Conservation (phyloP, 1,140 invertebrate genomes). For the Contarinia nasturtii region DNA sequence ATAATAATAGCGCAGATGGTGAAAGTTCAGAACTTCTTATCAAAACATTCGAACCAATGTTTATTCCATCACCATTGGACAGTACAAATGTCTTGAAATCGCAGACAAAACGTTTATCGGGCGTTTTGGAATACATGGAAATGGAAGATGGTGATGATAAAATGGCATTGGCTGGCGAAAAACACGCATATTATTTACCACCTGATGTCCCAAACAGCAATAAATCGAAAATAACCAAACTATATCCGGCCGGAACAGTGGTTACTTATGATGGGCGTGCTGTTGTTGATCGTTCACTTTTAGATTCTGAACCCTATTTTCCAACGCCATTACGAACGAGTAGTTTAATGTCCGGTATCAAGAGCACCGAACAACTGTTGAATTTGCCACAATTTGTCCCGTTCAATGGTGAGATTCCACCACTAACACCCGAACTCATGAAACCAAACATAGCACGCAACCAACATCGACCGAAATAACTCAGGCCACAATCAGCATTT, state of each 20-base stretch:
- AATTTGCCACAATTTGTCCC: constrained; percentile 48
- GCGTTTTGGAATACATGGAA: constrained; percentile 9
- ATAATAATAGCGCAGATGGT: constrained; percentile 25
- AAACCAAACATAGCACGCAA: constrained; percentile 6
- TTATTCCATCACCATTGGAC: constrained; percentile 46
- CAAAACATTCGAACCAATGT: constrained; percentile 49
- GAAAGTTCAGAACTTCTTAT: constrained; percentile 22
- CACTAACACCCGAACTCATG: constrained; percentile 10
- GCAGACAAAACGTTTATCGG: constrained; percentile 10
- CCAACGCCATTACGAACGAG: constrained; percentile 24
- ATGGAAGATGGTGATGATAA: constrained; percentile 27
- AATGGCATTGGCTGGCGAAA: constrained; percentile 46
- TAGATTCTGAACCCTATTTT: constrained; percentile 31
- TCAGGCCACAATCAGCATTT: no score
- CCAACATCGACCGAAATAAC: no score
- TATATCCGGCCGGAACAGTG: constrained; percentile 29
- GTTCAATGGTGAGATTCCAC: constrained; percentile 47
- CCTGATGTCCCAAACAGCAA: constrained; percentile 24
- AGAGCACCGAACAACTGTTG: constrained; percentile 30
- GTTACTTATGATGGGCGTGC: constrained; percentile 54
- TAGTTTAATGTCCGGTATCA: constrained; percentile 13
- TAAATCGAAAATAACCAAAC: constrained; percentile 14
- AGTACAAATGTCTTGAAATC: constrained; percentile 24
- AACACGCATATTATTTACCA: constrained; percentile 46
- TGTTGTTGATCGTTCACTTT: constrained; percentile 38